These are phyloP conservation scores for Mystacides longicornis DNA, from an alignment of 2,888 invertebrate species.

Conservation along the genomic window DNA sequence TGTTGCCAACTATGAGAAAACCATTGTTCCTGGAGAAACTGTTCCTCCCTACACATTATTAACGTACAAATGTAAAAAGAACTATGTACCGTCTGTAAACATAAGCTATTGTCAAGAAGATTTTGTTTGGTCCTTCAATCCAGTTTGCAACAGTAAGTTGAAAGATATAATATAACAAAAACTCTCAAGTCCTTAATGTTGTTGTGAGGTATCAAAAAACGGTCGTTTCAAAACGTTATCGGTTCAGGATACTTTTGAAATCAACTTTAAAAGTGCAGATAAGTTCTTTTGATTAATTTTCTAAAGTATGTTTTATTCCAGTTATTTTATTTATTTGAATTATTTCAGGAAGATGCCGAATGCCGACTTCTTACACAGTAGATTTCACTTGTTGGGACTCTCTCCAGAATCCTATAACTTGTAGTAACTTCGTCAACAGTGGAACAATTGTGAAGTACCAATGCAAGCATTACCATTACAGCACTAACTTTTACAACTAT, in stretches of 20 bases:
- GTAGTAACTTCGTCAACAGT: not conserved
- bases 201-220: too few relatives aligned
- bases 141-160: not conserved
- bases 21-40: not conserved
- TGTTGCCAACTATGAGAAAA: not conserved
- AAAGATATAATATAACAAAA: too few relatives aligned
- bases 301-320: too few relatives aligned
- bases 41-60: not conserved
- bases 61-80: constrained; percentile 1
- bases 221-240: too few relatives aligned
- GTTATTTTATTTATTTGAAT: not conserved
- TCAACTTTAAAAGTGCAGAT: too few relatives aligned
- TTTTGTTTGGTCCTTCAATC: not conserved
- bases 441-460: not conserved
- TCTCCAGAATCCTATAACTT: not conserved
- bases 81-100: not conserved
- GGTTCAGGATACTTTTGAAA: too few relatives aligned
- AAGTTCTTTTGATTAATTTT: too few relatives aligned
- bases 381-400: constrained; percentile 1
- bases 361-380: not conserved
- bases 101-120: constrained; percentile 1
- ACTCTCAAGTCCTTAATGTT: too few relatives aligned
- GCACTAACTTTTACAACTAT: not conserved
- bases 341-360: not conserved
- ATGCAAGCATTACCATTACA: constrained; percentile 3